Base-by-base conservation (phyloP, 2,888 invertebrate species). In the Luffia ferchaultella region DNA sequence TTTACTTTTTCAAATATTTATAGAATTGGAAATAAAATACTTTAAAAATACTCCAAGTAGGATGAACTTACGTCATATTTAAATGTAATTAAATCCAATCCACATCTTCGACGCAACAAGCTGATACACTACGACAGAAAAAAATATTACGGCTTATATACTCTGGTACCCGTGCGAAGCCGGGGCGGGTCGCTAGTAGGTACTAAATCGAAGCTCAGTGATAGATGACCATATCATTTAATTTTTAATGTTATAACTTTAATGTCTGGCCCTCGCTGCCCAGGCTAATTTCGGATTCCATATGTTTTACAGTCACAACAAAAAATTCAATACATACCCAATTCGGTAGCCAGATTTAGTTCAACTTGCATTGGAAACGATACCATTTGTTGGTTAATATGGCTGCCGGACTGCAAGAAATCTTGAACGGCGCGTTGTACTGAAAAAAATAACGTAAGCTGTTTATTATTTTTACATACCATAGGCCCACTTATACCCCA, bases 341-440 rank as follows among this genome's bases (percentile, higher is more conserved):
- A 55, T 45, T 80, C 84, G 1, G 75, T 82, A 0, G 83, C 77
- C 5, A 83, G 64, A 3, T 75, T 70, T 0, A 77, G 70, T 7
- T 77, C 78, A n/a, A 78, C 69, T 18, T 84, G 79, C 15, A 74
- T 70, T 0, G 85, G 84, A 16, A 80, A 83, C 52, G 79, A 73
- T 0, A 80, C 76, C 16, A 77, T 63, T 42, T 85, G 85, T 48
- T 85, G 84, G 55, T 88, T 88, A 15, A 88, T 87, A 53, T 88
- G 88, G 48, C 87, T 88, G 7, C 88, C 88, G 2, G 86, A 85
- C 1, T 85, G 73, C 0, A 88, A 73, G 17, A 88, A 76, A 18
- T 86, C 80, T 57, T 85, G 85, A 1, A 88, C 65, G 0, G 86
- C 77, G 48, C 76, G 85, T 0, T 85, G 75, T 59, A 86, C 89